Conservation (phyloP, 2,797 vertebrate genomes). For the Tiaroga cobitis region DNA sequence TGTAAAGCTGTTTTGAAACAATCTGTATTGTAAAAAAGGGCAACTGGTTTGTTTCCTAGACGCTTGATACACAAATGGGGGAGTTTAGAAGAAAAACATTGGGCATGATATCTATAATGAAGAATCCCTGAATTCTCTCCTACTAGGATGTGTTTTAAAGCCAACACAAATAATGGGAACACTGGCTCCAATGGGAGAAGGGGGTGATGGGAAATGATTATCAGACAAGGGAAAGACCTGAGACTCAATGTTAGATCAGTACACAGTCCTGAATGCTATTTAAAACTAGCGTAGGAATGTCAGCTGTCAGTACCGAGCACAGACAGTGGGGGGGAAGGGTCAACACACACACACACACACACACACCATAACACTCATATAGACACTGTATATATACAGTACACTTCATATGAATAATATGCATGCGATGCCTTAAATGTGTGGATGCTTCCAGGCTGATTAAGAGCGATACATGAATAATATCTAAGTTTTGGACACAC, state of each 20-base stretch:
- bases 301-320: constrained; percentile 65
- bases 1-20: too few species aligned
- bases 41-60: background rate
- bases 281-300: constrained; percentile 76
- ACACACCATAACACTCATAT: background rate
- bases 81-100: background rate
- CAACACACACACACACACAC: background rate
- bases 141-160: background rate
- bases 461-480: background rate
- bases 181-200: background rate
- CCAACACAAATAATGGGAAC: constrained; percentile 1
- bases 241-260: constrained; percentile 44
- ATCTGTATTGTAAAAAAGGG: too few species aligned
- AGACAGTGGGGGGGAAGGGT: constrained; percentile 46
- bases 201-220: constrained; percentile 53
- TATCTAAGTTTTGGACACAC: background rate
- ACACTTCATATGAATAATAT: background rate
- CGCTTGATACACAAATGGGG: background rate
- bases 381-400: background rate
- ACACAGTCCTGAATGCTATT: constrained; percentile 70
- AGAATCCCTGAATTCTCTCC: background rate
- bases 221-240: constrained; percentile 37
- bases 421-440: background rate
- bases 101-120: background rate
- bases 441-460: background rate